phyloP scores from a whole-genome alignment of 2,113 vertebrate genomes.

The Pogona vitticeps region DNA sequence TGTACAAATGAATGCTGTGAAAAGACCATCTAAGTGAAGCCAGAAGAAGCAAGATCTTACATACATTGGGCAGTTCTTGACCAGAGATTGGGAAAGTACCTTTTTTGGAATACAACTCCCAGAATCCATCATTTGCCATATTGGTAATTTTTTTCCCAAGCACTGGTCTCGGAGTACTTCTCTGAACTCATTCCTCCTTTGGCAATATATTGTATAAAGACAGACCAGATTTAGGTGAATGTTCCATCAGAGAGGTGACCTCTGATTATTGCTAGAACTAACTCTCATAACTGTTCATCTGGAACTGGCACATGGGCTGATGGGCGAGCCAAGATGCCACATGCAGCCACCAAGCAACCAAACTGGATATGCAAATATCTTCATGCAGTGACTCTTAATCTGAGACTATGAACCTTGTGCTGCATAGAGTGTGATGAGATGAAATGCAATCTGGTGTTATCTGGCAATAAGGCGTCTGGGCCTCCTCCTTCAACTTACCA shows the following conservation, averaged over 20 bases:
- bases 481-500: background rate
- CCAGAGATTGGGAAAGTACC: no score
- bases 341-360: constrained; percentile 6
- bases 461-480: background rate
- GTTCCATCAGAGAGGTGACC: background rate
- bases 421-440: background rate
- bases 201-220: background rate
- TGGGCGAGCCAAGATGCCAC: background rate
- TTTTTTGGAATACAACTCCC: no score
- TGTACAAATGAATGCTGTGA: background rate
- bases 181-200: background rate
- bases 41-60: background rate
- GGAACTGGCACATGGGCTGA: background rate
- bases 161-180: background rate
- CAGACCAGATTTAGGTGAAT: background rate
- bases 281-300: background rate
- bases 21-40: background rate
- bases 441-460: background rate
- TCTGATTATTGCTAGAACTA: background rate
- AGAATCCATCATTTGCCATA: background rate
- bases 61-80: no score
- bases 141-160: no score
- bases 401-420: background rate
- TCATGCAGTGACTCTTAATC: background rate
- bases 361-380: background rate